A percentile compares a stretch with the other conserved stretches of the same genome.
Conservation (phyloP, 1,140 invertebrate genomes). For the Drosophila kepulauana region DNA sequence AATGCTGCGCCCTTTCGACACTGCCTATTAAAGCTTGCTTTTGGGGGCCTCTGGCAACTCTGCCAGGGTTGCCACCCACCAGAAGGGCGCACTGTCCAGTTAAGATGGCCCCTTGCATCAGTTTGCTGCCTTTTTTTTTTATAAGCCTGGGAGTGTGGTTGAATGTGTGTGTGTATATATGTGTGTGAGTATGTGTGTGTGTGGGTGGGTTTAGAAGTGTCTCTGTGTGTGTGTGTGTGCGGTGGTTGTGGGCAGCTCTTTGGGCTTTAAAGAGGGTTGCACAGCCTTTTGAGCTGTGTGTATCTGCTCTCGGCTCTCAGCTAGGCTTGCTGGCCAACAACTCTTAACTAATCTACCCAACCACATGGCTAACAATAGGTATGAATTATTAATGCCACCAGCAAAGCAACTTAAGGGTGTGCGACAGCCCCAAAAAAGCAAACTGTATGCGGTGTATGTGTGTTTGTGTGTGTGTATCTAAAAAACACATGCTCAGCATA, state of each 20-base stretch:
- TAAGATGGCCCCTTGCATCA: too few species aligned
- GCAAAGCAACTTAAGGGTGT: constrained; percentile 7
- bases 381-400: constrained; percentile 24
- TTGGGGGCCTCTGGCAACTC: too few species aligned
- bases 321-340: not conserved
- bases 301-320: not conserved
- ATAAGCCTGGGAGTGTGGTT: too few species aligned
- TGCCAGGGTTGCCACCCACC: too few species aligned
- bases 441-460: not conserved
- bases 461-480: constrained; percentile 4
- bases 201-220: too few species aligned
- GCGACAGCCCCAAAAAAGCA: too few species aligned
- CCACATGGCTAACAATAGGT: constrained; percentile 5
- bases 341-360: constrained; percentile 6
- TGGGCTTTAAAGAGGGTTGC: constrained; percentile 58
- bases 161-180: too few species aligned
- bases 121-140: too few species aligned
- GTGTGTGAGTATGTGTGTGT: not conserved
- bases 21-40: too few species aligned
- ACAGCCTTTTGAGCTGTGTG: not conserved
- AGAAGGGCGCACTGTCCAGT: too few species aligned
- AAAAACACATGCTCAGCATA: not conserved
- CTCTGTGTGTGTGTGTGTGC: not conserved
- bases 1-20: too few species aligned
- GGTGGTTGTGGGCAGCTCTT: not conserved